Base-by-base conservation (phyloP, 1,140 invertebrate species). In the Hyphantria cunea region DNA sequence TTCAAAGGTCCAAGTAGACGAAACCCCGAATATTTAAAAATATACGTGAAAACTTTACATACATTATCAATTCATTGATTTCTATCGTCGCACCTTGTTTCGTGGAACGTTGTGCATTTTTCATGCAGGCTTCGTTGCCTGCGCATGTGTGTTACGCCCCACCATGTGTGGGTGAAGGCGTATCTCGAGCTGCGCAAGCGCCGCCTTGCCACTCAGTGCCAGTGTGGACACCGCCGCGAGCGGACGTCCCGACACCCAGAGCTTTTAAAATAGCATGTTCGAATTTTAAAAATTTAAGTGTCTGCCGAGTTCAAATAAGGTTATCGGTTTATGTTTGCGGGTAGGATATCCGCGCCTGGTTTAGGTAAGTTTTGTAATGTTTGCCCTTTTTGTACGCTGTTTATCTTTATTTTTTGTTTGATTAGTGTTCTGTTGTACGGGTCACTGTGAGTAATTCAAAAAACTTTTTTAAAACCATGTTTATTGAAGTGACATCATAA, bases 141-240 rank as follows among this genome's bases (percentile, higher is more conserved):
- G 62, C 64, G 58, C 52, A 32, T 15, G 17, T 48, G 41, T 33
- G 44, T 45, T 32, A 33, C 39, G 44, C 47, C 45, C 39, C 48
- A 50, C 42, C 44, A 44, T 74, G 76, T 82, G 78, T 80, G 76
- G 13, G 76, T 74, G 73, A 70, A 84, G 79, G 79, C 81, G 82
- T 78, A 73, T 54, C 70, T 75, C 60, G 39, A 63, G 49, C 54
- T 54, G 74, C 80, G 77, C 78, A 78, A 59, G 83, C 83, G 83
- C 83, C 83, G 83, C 78, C 80, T 84, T 47, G 64, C 53, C 64
- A 66, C 32, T 76, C 80, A 84, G 85, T 88, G 60, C 64, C 39
- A 52, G 47, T 13, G 11, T 65, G 64, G 74, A 74, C 78, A 73
- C 76, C 63, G 47, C 55, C 41, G 33, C 34, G 45, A 37, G 47